A percentile compares a stretch with the other conserved stretches of the same genome.
phyloP scores from a whole-genome alignment of 2,888 invertebrate genomes.

The Thalpophila matura region DNA sequence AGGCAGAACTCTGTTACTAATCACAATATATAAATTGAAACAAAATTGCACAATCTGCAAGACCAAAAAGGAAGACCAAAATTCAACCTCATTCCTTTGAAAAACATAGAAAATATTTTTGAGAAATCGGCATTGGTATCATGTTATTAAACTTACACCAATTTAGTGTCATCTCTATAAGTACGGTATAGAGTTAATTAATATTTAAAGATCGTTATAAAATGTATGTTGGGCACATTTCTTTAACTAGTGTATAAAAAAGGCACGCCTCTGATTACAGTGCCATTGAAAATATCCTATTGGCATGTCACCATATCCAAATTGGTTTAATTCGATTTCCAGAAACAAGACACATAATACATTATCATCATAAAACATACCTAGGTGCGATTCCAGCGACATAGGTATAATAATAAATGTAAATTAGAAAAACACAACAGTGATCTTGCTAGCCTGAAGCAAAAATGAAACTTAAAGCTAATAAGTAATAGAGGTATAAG shows the following conservation, averaged over 20 bases:
- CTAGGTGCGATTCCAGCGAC: not conserved
- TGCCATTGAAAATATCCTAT: not conserved
- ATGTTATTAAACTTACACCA: conserved; percentile 57
- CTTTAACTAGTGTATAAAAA: conserved; percentile 39
- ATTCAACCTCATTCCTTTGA: conserved; percentile 68
- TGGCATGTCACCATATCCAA: not conserved
- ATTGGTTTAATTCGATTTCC: conserved; percentile 1
- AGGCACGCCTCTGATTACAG: conserved; percentile 21
- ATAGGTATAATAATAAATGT: not conserved
- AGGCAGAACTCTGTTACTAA: conserved; percentile 56
- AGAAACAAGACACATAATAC: not conserved
- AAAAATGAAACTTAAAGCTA: conserved; percentile 43
- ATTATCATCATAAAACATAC: not conserved
- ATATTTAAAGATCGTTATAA: conserved; percentile 41
- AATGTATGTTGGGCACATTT: conserved; percentile 28
- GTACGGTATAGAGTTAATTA: conserved; percentile 36
- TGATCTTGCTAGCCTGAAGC: conserved; percentile 6
- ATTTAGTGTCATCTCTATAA: conserved; percentile 49
- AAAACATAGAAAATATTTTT: conserved; percentile 72
- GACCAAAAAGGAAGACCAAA: conserved; percentile 83
- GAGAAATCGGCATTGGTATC: conserved; percentile 65
- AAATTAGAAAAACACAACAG: not conserved
- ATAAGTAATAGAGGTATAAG: conserved; percentile 16
- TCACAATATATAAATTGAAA: conserved; percentile 63
- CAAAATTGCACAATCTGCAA: conserved; percentile 78